These are phyloP conservation scores for Diadophis punctatus DNA, from an alignment of 2,113 vertebrate species.

Conservation along the genomic window DNA sequence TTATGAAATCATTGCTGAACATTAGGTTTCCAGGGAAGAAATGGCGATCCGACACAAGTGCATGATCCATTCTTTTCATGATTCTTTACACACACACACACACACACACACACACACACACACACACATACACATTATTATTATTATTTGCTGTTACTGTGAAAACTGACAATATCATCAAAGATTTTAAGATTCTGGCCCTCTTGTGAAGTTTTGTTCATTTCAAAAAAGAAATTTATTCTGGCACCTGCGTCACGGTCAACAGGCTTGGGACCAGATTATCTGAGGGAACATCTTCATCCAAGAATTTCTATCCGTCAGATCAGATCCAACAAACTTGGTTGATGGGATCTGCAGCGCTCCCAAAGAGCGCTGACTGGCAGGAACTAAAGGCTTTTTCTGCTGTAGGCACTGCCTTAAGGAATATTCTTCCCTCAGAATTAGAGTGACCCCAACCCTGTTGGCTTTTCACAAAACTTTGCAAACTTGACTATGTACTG, in stretches of 20 bases:
- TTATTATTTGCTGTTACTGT: neutral
- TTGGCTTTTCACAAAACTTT: neutral
- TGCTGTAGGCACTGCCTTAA: neutral
- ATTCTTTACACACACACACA: too few relatives aligned
- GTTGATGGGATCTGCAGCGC: neutral
- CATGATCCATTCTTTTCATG: neutral
- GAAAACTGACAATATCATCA: neutral
- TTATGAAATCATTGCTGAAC: neutral
- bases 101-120: too few relatives aligned
- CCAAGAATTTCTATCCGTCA: neutral
- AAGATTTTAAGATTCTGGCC: neutral
- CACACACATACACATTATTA: too few relatives aligned
- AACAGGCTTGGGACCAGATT: neutral
- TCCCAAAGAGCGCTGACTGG: neutral
- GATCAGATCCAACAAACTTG: neutral
- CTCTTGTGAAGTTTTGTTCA: neutral
- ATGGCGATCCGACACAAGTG: neutral
- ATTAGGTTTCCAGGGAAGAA: neutral
- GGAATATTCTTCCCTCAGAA: neutral
- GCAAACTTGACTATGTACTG: neutral
- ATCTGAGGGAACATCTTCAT: neutral
- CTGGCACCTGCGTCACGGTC: neutral
- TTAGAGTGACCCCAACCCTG: neutral
- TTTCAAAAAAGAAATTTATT: neutral
- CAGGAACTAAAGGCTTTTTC: neutral